phyloP scores from a whole-genome alignment of 2,797 vertebrate genomes.

The Silurus aristotelis region DNA sequence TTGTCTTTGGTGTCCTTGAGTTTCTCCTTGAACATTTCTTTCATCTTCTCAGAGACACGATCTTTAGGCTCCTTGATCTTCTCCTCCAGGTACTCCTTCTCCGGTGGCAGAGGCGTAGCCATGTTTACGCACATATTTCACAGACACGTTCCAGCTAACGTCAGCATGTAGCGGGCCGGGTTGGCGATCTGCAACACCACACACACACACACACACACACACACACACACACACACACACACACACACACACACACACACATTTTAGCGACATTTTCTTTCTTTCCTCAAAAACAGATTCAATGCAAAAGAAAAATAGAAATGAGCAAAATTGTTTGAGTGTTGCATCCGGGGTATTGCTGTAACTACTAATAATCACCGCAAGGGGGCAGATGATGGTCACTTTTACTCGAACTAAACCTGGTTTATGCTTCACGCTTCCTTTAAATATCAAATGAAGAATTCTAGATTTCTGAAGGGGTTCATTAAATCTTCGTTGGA shows the following conservation, averaged over 20 bases:
- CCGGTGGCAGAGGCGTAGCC: conserved; percentile 92
- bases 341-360: background rate
- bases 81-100: conserved; percentile 92
- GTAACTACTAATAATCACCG: background rate
- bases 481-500: background rate
- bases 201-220: background rate
- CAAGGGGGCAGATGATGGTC: background rate
- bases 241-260: background rate
- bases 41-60: conserved; percentile 86
- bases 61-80: conserved; percentile 94
- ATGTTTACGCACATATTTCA: conserved; percentile 88
- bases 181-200: conserved; percentile 83
- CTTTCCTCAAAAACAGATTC: background rate
- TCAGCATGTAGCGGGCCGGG: conserved; percentile 90
- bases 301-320: too few relatives aligned
- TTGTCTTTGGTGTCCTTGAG: conserved; percentile 93
- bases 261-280: background rate
- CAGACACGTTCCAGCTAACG: conserved; percentile 92
- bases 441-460: background rate
- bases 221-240: conserved; percentile 10
- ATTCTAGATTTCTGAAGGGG: background rate
- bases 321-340: too few relatives aligned
- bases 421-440: background rate
- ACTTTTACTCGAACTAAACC: background rate
- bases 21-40: conserved; percentile 76